phyloP scores from a whole-genome alignment of 2,797 vertebrate genomes.

The Oreonectes daqikongensis region DNA sequence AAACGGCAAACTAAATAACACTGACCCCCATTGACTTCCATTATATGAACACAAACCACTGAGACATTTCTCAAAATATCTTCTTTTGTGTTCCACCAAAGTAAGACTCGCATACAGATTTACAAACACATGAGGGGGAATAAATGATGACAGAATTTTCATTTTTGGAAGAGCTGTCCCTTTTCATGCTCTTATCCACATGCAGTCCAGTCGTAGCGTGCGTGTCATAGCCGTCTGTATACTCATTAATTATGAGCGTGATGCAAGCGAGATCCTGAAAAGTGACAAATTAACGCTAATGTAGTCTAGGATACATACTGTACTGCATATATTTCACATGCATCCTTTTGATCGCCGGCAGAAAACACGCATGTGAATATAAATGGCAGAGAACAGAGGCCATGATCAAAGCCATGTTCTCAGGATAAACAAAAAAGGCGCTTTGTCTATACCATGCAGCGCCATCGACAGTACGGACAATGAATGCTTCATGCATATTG shows the following conservation, averaged over 20 bases:
- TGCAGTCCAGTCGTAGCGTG: slow-evolving; percentile 1
- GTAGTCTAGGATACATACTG: slow-evolving; percentile 38
- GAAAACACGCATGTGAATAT: slow-evolving; percentile 56
- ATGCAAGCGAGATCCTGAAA: slow-evolving; percentile 46
- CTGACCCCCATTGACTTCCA: too few relatives aligned
- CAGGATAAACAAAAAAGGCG: slow-evolving; percentile 34
- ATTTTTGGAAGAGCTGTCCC: background rate
- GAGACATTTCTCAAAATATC: too few relatives aligned
- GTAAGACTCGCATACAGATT: too few relatives aligned
- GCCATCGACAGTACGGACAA: slow-evolving; percentile 47
- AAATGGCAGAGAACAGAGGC: slow-evolving; percentile 44
- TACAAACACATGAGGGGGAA: background rate
- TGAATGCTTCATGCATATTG: slow-evolving; percentile 61
- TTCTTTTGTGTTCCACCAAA: too few relatives aligned
- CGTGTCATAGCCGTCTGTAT: slow-evolving; percentile 41
- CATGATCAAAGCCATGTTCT: slow-evolving; percentile 51
- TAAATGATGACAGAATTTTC: background rate
- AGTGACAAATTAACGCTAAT: slow-evolving; percentile 56
- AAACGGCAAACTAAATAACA: too few relatives aligned
- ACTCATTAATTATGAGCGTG: slow-evolving; percentile 54
- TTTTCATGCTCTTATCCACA: background rate
- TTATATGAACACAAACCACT: too few relatives aligned
- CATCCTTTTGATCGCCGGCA: slow-evolving; percentile 51
- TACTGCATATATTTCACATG: slow-evolving; percentile 46
- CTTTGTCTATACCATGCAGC: slow-evolving; percentile 60